Conservation (phyloP, 2,797 vertebrate species). For the Coendou prehensilis region DNA sequence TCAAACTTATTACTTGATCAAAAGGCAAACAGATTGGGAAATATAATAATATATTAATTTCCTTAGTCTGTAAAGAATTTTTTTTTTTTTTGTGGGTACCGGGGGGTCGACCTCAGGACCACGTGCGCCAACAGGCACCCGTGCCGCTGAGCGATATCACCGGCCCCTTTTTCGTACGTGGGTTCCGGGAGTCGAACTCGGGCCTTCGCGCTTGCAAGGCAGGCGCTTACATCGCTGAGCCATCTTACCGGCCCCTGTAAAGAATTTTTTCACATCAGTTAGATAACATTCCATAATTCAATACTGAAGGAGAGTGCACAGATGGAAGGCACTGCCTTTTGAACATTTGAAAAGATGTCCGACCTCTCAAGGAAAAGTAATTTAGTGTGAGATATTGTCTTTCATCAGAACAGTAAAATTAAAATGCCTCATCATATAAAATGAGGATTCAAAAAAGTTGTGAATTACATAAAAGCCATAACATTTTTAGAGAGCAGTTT, state of each 20-base stretch:
- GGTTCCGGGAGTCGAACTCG: no score
- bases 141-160: no score
- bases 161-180: no score
- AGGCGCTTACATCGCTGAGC: no score
- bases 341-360: slow-evolving; percentile 39
- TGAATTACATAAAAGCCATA: neutral
- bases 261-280: neutral
- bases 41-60: slow-evolving; percentile 37
- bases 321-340: slow-evolving; percentile 28
- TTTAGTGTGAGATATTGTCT: slow-evolving; percentile 27
- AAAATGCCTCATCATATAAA: neutral
- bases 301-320: neutral
- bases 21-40: slow-evolving; percentile 22
- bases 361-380: slow-evolving; percentile 36
- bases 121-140: no score
- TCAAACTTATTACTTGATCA: slow-evolving; percentile 42
- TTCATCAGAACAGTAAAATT: slow-evolving; percentile 11
- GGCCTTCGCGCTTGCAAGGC: no score
- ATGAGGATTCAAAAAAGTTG: neutral
- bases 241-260: no score
- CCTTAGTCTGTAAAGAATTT: slow-evolving; percentile 32
- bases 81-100: no score
- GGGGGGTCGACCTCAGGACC: no score
- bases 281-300: slow-evolving; percentile 25
- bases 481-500: slow-evolving; percentile 66